Conservation (phyloP, 1,140 invertebrate genomes). For the Lucilia sericata region DNA sequence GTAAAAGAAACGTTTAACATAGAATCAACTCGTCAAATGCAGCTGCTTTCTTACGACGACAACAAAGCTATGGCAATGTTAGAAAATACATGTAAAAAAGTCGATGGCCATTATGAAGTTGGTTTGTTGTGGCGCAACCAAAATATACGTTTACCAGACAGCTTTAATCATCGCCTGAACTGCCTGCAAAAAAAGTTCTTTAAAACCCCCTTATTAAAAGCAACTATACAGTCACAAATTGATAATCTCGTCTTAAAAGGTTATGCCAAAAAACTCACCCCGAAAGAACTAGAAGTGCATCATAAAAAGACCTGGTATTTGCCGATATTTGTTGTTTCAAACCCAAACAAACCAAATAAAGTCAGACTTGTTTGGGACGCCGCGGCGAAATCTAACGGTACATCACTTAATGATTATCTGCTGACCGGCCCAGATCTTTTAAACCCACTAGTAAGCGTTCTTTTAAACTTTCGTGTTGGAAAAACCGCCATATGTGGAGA, state of each 20-base stretch:
- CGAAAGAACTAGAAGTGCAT: background rate
- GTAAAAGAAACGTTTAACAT: background rate
- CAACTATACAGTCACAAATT: background rate
- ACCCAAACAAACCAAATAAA: slow-evolving; percentile 14
- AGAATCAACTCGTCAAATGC: background rate
- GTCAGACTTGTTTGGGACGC: slow-evolving; percentile 25
- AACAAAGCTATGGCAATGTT: background rate
- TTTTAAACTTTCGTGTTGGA: slow-evolving; percentile 7
- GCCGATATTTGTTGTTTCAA: slow-evolving; percentile 16
- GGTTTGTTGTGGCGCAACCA: background rate
- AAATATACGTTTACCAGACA: background rate
- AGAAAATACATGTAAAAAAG: background rate
- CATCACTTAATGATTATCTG: slow-evolving; percentile 25
- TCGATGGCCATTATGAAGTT: slow-evolving; percentile 8
- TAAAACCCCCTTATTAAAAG: background rate
- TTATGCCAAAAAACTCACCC: background rate
- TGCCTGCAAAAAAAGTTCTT: background rate
- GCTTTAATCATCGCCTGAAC: background rate
- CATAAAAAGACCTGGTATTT: background rate
- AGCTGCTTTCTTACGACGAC: background rate
- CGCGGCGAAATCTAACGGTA: slow-evolving; percentile 9
- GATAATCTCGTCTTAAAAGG: slow-evolving; percentile 22
- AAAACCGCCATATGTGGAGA: slow-evolving; percentile 14
- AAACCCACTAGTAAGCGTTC: background rate
- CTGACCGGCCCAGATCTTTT: background rate